These are phyloP conservation scores for Antrozous pallidus DNA, from an alignment of 2,797 vertebrate species.

Conservation along the genomic window DNA sequence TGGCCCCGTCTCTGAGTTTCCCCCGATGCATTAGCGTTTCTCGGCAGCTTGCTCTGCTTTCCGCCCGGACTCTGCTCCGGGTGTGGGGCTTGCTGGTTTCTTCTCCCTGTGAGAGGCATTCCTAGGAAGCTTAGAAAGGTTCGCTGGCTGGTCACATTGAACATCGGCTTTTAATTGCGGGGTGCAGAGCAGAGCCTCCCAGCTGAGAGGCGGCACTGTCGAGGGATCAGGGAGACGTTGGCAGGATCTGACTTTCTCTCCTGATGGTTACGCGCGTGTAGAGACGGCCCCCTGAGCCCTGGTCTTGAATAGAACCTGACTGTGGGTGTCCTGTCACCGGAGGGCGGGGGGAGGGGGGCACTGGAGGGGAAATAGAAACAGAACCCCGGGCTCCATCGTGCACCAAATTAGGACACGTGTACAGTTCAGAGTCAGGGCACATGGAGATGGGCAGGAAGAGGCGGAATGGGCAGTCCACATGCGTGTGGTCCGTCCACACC, in stretches of 20 bases:
- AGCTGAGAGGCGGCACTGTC: too few species aligned
- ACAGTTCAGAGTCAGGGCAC: too few species aligned
- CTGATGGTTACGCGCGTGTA: background rate
- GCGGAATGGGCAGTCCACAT: too few species aligned
- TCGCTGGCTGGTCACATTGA: background rate
- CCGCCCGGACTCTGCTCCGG: background rate
- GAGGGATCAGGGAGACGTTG: too few species aligned
- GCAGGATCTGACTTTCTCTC: background rate
- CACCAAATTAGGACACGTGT: too few species aligned
- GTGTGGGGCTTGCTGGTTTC: background rate
- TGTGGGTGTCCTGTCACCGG: background rate
- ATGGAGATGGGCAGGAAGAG: too few species aligned
- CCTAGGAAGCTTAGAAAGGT: background rate
- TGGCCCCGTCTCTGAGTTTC: background rate
- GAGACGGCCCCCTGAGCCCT: background rate
- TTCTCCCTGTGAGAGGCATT: background rate
- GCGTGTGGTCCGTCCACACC: background rate
- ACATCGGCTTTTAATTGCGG: background rate
- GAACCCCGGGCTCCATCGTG: too few species aligned
- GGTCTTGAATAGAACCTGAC: background rate
- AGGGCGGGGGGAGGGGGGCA: rapidly evolving
- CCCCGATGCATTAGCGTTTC: background rate
- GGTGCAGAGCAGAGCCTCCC: background rate
- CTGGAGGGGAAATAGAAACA: too few species aligned
- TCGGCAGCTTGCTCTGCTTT: background rate